Conservation (phyloP, 2,113 vertebrate genomes). For the Thymallus thymallus region DNA sequence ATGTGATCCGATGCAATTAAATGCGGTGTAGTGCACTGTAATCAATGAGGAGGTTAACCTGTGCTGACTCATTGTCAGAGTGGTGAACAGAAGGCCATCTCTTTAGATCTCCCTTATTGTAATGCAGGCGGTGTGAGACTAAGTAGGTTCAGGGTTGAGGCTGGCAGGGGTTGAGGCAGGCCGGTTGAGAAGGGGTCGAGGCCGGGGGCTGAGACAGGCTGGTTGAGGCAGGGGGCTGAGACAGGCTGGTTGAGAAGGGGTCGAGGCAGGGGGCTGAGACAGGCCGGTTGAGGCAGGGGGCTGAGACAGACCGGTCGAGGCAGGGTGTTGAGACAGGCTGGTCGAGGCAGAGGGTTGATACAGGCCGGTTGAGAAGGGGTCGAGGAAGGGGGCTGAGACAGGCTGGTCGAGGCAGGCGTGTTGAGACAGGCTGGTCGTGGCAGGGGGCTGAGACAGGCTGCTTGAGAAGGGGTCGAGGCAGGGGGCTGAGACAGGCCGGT, state of each 20-base stretch:
- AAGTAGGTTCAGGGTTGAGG: not conserved
- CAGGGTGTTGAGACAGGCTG: too few relatives aligned
- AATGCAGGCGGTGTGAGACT: too few relatives aligned
- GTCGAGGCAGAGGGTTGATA: not conserved
- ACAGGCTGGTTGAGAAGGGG: not conserved
- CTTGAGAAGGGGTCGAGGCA: too few relatives aligned
- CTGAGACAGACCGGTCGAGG: too few relatives aligned
- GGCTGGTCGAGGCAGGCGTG: not conserved
- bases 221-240: not conserved
- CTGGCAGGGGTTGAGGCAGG: not conserved
- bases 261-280: too few relatives aligned
- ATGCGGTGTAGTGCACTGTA: conserved; percentile 58
- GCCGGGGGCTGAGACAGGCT: not conserved
- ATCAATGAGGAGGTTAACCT: conserved; percentile 63
- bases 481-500: too few relatives aligned
- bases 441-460: not conserved
- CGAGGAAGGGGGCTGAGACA: not conserved
- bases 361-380: not conserved
- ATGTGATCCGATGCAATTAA: conserved; percentile 52
- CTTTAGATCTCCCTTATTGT: too few relatives aligned
- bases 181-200: too few relatives aligned
- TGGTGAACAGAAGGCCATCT: conserved; percentile 13
- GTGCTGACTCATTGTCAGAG: conserved; percentile 61
- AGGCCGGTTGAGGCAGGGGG: too few relatives aligned
- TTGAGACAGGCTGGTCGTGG: not conserved